Percentiles rank a stretch among this genome's conserved stretches.
These are phyloP conservation scores for Riparia riparia DNA, from an alignment of 2,113 vertebrate species.

Conservation along the genomic window DNA sequence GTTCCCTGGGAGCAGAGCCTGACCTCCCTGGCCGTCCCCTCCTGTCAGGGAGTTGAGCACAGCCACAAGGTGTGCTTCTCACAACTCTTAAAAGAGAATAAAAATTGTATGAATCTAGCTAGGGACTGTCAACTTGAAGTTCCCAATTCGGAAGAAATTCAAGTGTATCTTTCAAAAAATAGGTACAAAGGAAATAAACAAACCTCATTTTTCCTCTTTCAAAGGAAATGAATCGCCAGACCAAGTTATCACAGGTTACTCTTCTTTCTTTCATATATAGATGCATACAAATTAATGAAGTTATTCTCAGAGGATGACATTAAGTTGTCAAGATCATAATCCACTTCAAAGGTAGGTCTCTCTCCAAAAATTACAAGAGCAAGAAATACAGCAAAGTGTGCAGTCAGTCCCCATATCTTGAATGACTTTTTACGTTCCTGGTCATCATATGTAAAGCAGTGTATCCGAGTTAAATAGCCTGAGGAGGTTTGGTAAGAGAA, in stretches of 20 bases:
- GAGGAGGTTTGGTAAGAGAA: not conserved
- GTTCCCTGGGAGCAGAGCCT: too few species aligned
- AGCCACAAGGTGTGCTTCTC: not conserved
- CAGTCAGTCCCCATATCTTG: slow-evolving; percentile 89
- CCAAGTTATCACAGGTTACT: slow-evolving; percentile 81
- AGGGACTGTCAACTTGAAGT: not conserved
- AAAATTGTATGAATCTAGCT: not conserved
- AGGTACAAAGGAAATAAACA: not conserved
- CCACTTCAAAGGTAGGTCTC: slow-evolving; percentile 81
- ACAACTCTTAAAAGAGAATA: not conserved
- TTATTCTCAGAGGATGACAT: slow-evolving; percentile 55
- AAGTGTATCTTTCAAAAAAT: not conserved
- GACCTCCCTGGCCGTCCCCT: too few species aligned
- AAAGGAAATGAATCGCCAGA: not conserved
- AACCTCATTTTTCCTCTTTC: not conserved
- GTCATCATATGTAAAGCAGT: slow-evolving; percentile 82
- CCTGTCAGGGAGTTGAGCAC: too few species aligned
- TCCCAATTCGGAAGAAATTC: not conserved
- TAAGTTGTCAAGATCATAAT: slow-evolving; percentile 77
- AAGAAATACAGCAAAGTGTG: slow-evolving; percentile 78
- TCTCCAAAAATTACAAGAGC: slow-evolving; percentile 78
- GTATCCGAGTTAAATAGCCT: not conserved
- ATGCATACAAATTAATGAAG: slow-evolving; percentile 28
- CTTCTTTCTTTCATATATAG: not conserved
- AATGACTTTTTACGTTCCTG: slow-evolving; percentile 67